A percentile compares a stretch with the other conserved stretches of the same genome.
These are phyloP conservation scores for Todus mexicanus DNA, from an alignment of 2,797 vertebrate species.

Conservation along the genomic window DNA sequence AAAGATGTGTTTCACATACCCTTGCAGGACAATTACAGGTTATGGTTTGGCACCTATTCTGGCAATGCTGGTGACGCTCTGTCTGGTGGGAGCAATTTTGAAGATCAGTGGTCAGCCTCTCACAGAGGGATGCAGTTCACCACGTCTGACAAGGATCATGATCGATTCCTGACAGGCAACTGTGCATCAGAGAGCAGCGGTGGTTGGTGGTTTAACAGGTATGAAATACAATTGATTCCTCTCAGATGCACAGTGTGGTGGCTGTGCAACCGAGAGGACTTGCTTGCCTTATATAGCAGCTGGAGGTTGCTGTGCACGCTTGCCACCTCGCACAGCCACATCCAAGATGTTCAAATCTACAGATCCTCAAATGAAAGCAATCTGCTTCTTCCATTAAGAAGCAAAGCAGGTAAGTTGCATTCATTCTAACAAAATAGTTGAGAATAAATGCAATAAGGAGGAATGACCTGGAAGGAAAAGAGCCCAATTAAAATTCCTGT, in stretches of 20 bases:
- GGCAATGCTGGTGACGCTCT: slow-evolving; percentile 87
- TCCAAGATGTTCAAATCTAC: background rate
- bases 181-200: slow-evolving; percentile 85
- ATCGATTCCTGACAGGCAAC: slow-evolving; percentile 84
- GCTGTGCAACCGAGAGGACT: background rate
- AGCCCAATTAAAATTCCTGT: background rate
- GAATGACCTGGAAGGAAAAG: background rate
- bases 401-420: background rate
- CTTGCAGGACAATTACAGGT: slow-evolving; percentile 84
- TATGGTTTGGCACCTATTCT: slow-evolving; percentile 83
- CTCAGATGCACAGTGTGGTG: background rate
- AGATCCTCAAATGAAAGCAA: background rate
- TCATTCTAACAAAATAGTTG: background rate
- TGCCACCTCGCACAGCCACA: background rate
- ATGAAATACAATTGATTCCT: background rate
- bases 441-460: background rate
- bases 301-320: background rate
- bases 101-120: slow-evolving; percentile 85
- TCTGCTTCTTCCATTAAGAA: background rate
- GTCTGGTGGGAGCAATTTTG: slow-evolving; percentile 80
- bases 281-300: background rate
- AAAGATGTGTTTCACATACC: background rate
- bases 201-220: slow-evolving; percentile 96
- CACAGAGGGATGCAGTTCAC: slow-evolving; percentile 89
- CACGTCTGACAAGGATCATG: slow-evolving; percentile 87